These are phyloP conservation scores for Lochmaea crataegi DNA, from an alignment of 2,888 invertebrate genomes.

Conservation along the genomic window DNA sequence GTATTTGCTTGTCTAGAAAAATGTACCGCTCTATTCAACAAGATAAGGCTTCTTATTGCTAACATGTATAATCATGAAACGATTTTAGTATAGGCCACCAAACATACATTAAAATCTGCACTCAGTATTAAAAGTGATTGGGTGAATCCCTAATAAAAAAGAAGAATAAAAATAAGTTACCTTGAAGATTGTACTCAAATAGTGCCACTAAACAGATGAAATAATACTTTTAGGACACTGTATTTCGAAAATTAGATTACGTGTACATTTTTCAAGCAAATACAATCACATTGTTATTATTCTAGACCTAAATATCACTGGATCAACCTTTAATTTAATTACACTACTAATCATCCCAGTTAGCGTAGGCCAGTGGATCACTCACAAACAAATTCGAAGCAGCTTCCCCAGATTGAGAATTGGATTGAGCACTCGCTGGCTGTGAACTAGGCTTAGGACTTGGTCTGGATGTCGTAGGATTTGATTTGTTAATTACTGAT, in stretches of 20 bases:
- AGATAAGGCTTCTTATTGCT: neutral
- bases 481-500: slow-evolving; percentile 60
- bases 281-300: neutral
- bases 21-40: neutral
- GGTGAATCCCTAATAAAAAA: too few species aligned
- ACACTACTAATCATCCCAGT: slow-evolving; percentile 55
- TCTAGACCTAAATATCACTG: slow-evolving; percentile 23
- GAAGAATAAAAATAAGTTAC: too few species aligned
- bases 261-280: neutral
- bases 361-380: slow-evolving; percentile 56
- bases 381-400: slow-evolving; percentile 52
- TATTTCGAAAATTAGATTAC: neutral
- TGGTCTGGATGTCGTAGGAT: slow-evolving; percentile 38
- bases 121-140: too few species aligned
- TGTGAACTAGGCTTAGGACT: slow-evolving; percentile 36
- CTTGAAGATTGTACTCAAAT: too few species aligned
- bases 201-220: neutral
- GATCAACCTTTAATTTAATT: slow-evolving; percentile 5
- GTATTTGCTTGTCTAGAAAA: neutral
- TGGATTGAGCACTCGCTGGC: slow-evolving; percentile 24
- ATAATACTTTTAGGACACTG: neutral
- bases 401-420: slow-evolving; percentile 37
- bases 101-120: too few species aligned
- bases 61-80: too few species aligned
- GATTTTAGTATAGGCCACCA: too few species aligned